phyloP scores from a whole-genome alignment of 2,113 vertebrate genomes.

The Callaeas wilsoni region DNA sequence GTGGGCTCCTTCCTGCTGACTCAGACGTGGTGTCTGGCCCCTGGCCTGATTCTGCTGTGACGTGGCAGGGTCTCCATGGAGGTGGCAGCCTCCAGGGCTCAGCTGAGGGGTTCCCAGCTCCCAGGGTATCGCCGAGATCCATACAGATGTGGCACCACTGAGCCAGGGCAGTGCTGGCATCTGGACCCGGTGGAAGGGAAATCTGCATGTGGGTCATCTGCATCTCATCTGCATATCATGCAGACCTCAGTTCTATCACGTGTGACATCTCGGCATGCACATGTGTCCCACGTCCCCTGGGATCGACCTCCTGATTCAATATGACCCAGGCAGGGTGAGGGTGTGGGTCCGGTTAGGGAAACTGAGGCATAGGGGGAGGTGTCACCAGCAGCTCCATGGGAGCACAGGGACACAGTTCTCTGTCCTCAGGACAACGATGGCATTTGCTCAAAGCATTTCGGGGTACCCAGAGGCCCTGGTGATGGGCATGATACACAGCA shows the following conservation, averaged over 20 bases:
- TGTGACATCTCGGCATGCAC: background rate
- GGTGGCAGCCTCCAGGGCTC: background rate
- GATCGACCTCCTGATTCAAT: fast-evolving
- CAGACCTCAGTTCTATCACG: background rate
- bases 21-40: background rate
- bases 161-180: background rate
- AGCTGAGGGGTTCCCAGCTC: background rate
- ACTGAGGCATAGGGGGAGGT: background rate
- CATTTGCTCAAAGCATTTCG: background rate
- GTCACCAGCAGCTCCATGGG: background rate
- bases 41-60: background rate
- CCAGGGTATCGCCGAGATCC: fast-evolving
- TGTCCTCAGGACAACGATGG: background rate
- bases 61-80: background rate
- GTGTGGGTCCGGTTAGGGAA: background rate
- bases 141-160: background rate
- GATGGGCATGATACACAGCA: background rate
- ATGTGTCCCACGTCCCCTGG: fast-evolving
- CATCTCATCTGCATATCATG: background rate
- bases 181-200: background rate
- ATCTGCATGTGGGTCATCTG: background rate
- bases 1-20: background rate
- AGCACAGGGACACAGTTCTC: background rate
- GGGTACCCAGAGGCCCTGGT: fast-evolving
- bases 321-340: background rate